These are phyloP conservation scores for Haemorhous mexicanus DNA, from an alignment of 2,113 vertebrate species.

Conservation along the genomic window DNA sequence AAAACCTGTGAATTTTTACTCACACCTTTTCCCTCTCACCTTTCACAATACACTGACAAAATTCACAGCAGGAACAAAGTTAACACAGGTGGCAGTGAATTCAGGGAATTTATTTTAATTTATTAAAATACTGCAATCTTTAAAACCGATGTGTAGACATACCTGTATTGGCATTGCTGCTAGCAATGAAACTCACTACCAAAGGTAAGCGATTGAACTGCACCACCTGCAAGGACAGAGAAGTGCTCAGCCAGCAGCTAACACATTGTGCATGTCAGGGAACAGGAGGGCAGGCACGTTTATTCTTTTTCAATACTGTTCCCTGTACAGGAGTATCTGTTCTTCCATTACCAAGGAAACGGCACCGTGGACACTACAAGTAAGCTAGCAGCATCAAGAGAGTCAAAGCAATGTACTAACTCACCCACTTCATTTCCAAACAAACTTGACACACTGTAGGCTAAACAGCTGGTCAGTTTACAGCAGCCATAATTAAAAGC, in stretches of 20 bases:
- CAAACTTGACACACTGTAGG: not conserved
- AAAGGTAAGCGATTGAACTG: slow-evolving; percentile 95
- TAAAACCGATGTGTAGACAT: not conserved
- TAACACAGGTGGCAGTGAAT: not conserved
- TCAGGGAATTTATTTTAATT: not conserved
- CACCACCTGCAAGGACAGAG: slow-evolving; percentile 61
- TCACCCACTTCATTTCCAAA: not conserved
- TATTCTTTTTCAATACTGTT: not conserved
- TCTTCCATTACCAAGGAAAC: not conserved
- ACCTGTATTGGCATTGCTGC: slow-evolving; percentile 95
- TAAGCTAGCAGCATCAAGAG: not conserved
- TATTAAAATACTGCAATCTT: not conserved
- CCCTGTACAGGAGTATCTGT: not conserved
- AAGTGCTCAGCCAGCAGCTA: not conserved
- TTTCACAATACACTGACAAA: not conserved
- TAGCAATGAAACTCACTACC: slow-evolving; percentile 97
- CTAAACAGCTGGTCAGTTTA: not conserved
- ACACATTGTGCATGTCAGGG: accelerated
- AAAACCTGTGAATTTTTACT: not conserved
- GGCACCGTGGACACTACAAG: not conserved
- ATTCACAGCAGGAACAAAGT: not conserved
- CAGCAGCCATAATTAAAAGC: not conserved
- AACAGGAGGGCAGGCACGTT: not conserved
- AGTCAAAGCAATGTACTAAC: not conserved
- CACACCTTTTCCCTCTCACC: not conserved